Evolutionary conservation across 2,797 vertebrate genomes (phyloP).

Genomic region (Melanotaenia boesemani): DNA sequence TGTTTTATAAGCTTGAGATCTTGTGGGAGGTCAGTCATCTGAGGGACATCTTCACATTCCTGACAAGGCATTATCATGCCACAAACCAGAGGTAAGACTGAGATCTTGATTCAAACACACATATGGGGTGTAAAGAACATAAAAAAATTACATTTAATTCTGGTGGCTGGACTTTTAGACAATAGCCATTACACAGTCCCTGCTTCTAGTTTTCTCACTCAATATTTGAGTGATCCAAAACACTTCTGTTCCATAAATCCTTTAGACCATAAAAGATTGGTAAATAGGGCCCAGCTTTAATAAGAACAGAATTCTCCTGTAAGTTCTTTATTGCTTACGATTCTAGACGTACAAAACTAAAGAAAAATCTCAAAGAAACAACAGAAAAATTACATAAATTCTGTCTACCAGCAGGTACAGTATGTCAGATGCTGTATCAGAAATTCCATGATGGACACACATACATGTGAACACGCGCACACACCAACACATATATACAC

Average conservation of each 20-base stretch:
- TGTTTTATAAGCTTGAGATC: background rate
- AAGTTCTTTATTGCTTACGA: conserved; percentile 68
- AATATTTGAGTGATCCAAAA: background rate
- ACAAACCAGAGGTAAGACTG: background rate
- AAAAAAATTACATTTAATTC: background rate
- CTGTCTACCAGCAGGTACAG: conserved; percentile 35
- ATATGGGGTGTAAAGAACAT: background rate
- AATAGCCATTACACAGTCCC: conserved; percentile 7
- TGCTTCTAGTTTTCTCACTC: background rate
- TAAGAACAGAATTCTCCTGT: conserved; percentile 10
- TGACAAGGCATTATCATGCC: background rate
- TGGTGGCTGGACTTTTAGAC: background rate
- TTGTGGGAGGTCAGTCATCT: background rate
- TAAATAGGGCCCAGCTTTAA: background rate
- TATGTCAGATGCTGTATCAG: conserved; percentile 35
- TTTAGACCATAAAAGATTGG: background rate
- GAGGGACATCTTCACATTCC: background rate
- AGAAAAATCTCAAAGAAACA: conserved; percentile 50
- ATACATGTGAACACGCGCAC: conserved; percentile 22
- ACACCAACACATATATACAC: conserved; percentile 6
- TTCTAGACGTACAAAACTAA: conserved; percentile 64
- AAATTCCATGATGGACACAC: conserved; percentile 20
- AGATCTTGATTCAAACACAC: background rate
- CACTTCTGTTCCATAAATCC: background rate
- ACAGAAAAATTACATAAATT: conserved; percentile 39